Evolutionary conservation across 2,113 vertebrate genomes (phyloP).

Genomic region (Polyodon spathula): DNA sequence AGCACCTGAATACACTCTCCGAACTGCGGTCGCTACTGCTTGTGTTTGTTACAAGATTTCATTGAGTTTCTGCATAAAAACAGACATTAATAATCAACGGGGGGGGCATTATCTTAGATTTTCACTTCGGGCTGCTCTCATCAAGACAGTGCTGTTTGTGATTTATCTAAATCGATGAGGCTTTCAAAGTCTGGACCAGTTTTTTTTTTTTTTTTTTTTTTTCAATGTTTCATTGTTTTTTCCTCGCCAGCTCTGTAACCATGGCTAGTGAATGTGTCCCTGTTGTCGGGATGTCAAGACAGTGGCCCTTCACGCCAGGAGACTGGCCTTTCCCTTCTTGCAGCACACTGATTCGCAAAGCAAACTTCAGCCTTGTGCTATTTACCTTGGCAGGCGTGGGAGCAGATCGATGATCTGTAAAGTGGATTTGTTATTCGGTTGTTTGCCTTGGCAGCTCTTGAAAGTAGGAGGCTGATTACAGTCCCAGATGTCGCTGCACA

Average conservation of each 20-base stretch:
- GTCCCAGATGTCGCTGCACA: constrained; percentile 95
- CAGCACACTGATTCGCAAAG: constrained; percentile 73
- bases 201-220: not conserved
- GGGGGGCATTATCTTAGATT: too few relatives aligned
- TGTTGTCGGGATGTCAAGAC: constrained; percentile 17
- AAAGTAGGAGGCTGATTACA: constrained; percentile 92
- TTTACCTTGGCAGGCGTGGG: constrained; percentile 85
- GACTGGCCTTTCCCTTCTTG: constrained; percentile 55
- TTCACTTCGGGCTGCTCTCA: too few relatives aligned
- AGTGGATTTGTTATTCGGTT: constrained; percentile 98
- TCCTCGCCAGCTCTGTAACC: constrained; percentile 25
- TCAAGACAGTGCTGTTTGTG: too few relatives aligned
- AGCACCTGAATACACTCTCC: too few relatives aligned
- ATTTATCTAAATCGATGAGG: too few relatives aligned
- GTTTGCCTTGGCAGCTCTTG: constrained; percentile 98
- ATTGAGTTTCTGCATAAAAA: too few relatives aligned
- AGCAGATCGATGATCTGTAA: constrained; percentile 97
- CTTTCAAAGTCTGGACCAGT: too few relatives aligned
- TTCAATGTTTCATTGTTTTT: constrained; percentile 3
- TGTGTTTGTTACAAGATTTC: too few relatives aligned
- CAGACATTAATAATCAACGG: too few relatives aligned
- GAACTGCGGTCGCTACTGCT: too few relatives aligned
- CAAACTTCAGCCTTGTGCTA: constrained; percentile 78
- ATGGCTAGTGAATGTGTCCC: constrained; percentile 8
- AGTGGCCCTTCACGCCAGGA: constrained; percentile 25